A percentile compares a stretch with the other conserved stretches of the same genome.
phyloP scores from a whole-genome alignment of 2,888 invertebrate genomes.

The Diaprepes abbreviatus region DNA sequence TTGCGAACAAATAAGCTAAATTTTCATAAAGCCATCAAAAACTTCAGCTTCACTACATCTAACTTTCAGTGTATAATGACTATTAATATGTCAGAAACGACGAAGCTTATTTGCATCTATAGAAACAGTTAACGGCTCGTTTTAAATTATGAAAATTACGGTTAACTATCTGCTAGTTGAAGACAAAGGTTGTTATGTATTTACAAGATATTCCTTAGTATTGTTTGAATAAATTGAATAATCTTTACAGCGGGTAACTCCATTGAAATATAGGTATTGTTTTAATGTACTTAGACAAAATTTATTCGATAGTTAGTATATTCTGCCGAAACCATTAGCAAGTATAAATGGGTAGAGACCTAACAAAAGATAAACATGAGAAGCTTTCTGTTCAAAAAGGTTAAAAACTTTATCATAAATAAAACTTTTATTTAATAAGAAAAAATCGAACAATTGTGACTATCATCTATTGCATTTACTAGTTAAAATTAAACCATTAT shows the following conservation, averaged over 20 bases:
- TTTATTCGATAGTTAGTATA: not conserved
- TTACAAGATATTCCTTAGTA: not conserved
- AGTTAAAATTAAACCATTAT: too few species aligned
- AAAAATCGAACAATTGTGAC: too few species aligned
- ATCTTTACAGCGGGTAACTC: not conserved
- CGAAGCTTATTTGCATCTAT: not conserved
- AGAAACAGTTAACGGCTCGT: not conserved
- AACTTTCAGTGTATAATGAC: too few species aligned
- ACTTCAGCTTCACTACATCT: too few species aligned
- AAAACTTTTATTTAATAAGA: too few species aligned
- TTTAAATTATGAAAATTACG: not conserved
- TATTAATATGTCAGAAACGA: not conserved
- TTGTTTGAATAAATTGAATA: constrained; percentile 3
- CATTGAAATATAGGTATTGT: constrained; percentile 2
- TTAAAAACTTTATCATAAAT: too few species aligned
- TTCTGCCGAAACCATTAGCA: not conserved
- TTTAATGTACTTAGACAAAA: not conserved
- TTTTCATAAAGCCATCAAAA: too few species aligned
- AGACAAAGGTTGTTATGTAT: not conserved
- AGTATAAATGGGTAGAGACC: not conserved
- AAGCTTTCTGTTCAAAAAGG: too few species aligned
- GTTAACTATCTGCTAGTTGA: not conserved
- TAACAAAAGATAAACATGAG: too few species aligned
- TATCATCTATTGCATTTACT: too few species aligned
- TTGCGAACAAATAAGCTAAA: too few species aligned